Evolutionary conservation across 64 coral and sea anemone genomes (phyloP).

Genomic region (Montipora cactus): DNA sequence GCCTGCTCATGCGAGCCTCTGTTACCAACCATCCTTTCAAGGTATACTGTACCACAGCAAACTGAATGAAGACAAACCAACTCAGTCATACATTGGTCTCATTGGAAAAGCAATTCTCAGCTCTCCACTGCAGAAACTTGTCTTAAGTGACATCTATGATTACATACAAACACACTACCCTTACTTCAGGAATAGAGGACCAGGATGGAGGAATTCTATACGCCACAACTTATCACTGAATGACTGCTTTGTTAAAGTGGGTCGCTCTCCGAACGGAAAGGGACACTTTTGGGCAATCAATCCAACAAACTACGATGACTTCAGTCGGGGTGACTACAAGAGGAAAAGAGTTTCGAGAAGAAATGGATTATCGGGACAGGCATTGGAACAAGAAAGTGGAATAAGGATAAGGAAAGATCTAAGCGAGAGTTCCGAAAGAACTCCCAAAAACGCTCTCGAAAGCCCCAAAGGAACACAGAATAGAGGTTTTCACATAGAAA

Average conservation of each 20-base stretch:
- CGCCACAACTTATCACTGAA: slow-evolving; percentile 74
- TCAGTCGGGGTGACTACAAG: slow-evolving; percentile 66
- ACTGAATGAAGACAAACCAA: slow-evolving; percentile 67
- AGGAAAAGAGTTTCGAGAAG: slow-evolving; percentile 40
- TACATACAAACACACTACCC: slow-evolving; percentile 69
- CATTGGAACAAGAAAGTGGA: background rate
- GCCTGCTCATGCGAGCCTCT: background rate
- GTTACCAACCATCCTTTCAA: background rate
- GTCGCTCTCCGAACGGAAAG: slow-evolving; percentile 60
- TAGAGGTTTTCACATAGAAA: slow-evolving; percentile 45
- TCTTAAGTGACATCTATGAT: slow-evolving; percentile 72
- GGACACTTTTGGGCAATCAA: slow-evolving; percentile 83
- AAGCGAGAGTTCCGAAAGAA: background rate
- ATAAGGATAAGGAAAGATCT: background rate
- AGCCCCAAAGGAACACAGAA: background rate
- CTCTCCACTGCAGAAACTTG: slow-evolving; percentile 70
- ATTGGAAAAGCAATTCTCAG: slow-evolving; percentile 77
- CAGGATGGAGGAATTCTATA: slow-evolving; percentile 73
- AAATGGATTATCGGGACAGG: background rate
- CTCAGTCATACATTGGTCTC: slow-evolving; percentile 76
- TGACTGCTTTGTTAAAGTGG: slow-evolving; percentile 78
- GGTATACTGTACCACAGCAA: slow-evolving; percentile 7
- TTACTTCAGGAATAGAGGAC: slow-evolving; percentile 71
- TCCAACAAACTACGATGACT: slow-evolving; percentile 68
- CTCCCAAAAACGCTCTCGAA: background rate